Percentiles rank a stretch among this genome's conserved stretches.
Evolutionary conservation across 2,888 invertebrate genomes (phyloP).

Genomic region (Escarpia spicata): DNA sequence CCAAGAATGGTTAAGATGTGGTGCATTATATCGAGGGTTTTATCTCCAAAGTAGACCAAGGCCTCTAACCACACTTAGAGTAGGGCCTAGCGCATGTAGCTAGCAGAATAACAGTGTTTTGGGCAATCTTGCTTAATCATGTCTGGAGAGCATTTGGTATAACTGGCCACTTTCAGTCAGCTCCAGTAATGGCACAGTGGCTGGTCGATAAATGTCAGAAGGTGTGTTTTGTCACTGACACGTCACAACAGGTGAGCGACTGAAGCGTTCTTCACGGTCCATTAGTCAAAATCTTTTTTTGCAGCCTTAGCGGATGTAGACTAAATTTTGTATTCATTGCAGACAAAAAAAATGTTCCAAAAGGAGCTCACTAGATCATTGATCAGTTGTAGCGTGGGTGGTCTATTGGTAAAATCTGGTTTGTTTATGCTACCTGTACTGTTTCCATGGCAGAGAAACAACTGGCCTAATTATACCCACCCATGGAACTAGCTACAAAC

Average conservation of each 20-base stretch:
- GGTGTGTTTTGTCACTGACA: neutral
- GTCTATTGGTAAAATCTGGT: neutral
- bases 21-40: neutral
- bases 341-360: neutral
- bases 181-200: neutral
- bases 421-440: no score
- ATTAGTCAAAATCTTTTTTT: neutral
- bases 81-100: neutral
- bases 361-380: neutral
- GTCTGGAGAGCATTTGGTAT: neutral
- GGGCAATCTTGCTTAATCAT: neutral
- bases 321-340: neutral
- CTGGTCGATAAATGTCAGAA: neutral
- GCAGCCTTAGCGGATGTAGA: neutral
- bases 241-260: neutral
- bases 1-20: neutral
- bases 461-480: no score
- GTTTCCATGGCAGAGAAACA: no score
- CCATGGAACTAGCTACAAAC: no score
- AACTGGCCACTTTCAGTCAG: neutral
- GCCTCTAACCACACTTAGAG: neutral
- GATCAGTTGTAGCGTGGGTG: neutral
- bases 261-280: neutral
- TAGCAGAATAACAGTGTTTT: neutral
- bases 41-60: neutral